Percentiles rank a stretch among this genome's conserved stretches.
Evolutionary conservation across 2,113 vertebrate species (phyloP).

Genomic region (Thamnophis sirtalis): DNA sequence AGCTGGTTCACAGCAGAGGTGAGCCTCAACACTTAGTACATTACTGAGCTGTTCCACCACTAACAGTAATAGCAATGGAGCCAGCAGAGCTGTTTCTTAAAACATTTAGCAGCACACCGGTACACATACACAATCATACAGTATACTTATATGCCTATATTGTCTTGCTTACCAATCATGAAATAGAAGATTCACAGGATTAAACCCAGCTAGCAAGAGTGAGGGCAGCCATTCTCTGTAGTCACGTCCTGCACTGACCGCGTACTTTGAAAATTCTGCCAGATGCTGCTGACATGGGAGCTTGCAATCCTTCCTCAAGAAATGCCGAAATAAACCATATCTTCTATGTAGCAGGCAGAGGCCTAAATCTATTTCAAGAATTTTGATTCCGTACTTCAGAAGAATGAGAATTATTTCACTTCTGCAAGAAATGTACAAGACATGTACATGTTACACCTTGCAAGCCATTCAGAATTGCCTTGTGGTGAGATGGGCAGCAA

Average conservation of each 20-base stretch:
- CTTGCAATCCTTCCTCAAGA: conserved; percentile 66
- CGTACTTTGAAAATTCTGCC: conserved; percentile 53
- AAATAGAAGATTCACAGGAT: conserved; percentile 76
- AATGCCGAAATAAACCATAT: conserved; percentile 67
- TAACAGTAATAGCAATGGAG: background rate
- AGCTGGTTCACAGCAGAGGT: background rate
- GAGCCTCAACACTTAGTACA: background rate
- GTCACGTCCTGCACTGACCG: conserved; percentile 37
- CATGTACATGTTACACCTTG: background rate
- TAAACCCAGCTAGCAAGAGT: conserved; percentile 81
- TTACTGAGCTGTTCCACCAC: background rate
- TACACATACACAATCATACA: background rate
- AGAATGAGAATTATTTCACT: conserved; percentile 63
- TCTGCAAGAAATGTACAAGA: conserved; percentile 43
- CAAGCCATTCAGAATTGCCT: background rate
- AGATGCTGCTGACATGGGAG: conserved; percentile 55
- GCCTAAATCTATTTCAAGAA: conserved; percentile 67
- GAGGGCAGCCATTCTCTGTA: conserved; percentile 82
- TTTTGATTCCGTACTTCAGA: conserved; percentile 66
- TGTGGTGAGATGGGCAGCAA: background rate
- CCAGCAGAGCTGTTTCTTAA: background rate
- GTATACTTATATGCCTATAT: background rate
- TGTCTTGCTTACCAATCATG: conserved; percentile 72
- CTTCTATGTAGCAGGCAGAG: conserved; percentile 64
- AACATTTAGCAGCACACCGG: background rate